Evolutionary conservation across 2,797 vertebrate genomes (phyloP).

Genomic region (Pelochelys cantorii): DNA sequence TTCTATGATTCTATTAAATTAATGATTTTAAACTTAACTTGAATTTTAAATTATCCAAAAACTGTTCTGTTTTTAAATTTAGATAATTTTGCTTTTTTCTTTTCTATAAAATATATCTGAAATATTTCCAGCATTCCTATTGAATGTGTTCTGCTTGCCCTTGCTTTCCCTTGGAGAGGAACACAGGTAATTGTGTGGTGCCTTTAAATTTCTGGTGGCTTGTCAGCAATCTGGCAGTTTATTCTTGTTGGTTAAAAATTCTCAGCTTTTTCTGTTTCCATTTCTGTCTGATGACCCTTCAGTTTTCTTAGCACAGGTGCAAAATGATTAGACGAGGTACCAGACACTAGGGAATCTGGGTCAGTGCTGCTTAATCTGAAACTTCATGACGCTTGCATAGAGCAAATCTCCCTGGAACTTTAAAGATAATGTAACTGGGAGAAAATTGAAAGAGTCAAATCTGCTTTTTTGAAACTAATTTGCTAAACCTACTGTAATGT

Average conservation of each 20-base stretch:
- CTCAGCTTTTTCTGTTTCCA: slow-evolving; percentile 35
- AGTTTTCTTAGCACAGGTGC: background rate
- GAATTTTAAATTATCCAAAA: slow-evolving; percentile 75
- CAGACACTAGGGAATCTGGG: background rate
- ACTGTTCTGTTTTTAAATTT: slow-evolving; percentile 62
- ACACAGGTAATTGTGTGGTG: background rate
- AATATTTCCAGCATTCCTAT: slow-evolving; percentile 39
- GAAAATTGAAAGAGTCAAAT: background rate
- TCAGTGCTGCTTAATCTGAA: background rate
- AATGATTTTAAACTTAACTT: slow-evolving; percentile 66
- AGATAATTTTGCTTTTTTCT: slow-evolving; percentile 57
- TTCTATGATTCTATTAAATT: background rate
- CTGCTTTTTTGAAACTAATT: background rate
- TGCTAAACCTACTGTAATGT: background rate
- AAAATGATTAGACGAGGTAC: background rate
- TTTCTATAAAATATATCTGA: slow-evolving; percentile 31
- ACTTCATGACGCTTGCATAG: background rate
- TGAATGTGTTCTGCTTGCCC: slow-evolving; percentile 43
- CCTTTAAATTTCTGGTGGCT: slow-evolving; percentile 17
- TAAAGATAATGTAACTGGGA: background rate
- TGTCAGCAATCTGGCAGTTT: background rate
- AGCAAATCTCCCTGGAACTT: background rate
- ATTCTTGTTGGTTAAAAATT: slow-evolving; percentile 17
- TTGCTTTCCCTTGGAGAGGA: slow-evolving; percentile 7
- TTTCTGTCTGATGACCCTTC: slow-evolving; percentile 30